Conservation (phyloP, 2,113 vertebrate genomes). For the Centropristis striata region DNA sequence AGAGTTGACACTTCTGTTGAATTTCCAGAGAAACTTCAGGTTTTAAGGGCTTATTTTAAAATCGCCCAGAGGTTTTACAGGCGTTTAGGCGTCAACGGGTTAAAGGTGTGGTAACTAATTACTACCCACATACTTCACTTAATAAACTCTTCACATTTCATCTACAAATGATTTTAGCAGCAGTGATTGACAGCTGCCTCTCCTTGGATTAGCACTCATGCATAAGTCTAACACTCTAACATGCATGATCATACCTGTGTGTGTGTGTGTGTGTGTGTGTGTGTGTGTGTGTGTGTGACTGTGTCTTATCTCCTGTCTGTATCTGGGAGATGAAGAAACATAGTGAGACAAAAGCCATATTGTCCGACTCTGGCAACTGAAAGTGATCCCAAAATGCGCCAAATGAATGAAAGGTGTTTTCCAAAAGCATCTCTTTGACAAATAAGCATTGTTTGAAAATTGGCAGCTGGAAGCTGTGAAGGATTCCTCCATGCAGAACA, state of each 20-base stretch:
- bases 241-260: neutral
- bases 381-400: constrained; percentile 77
- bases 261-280: too few relatives aligned
- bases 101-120: neutral
- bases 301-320: constrained; percentile 64
- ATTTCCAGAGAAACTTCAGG: too few relatives aligned
- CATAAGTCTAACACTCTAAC: neutral
- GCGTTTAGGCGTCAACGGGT: too few relatives aligned
- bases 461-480: constrained; percentile 76
- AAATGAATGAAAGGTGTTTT: constrained; percentile 85
- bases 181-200: constrained; percentile 17
- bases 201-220: neutral
- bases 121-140: neutral
- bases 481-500: constrained; percentile 54
- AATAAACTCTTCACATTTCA: neutral
- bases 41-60: too few relatives aligned
- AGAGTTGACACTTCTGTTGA: too few relatives aligned
- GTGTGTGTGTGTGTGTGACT: neutral
- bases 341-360: constrained; percentile 87
- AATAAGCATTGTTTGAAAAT: constrained; percentile 88
- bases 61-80: too few relatives aligned
- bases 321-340: constrained; percentile 60
- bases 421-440: constrained; percentile 83
- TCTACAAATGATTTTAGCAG: neutral
- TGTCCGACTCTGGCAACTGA: constrained; percentile 82